Evolutionary conservation across 2,113 vertebrate genomes (phyloP).

Genomic region (Neogobius melanostomus): DNA sequence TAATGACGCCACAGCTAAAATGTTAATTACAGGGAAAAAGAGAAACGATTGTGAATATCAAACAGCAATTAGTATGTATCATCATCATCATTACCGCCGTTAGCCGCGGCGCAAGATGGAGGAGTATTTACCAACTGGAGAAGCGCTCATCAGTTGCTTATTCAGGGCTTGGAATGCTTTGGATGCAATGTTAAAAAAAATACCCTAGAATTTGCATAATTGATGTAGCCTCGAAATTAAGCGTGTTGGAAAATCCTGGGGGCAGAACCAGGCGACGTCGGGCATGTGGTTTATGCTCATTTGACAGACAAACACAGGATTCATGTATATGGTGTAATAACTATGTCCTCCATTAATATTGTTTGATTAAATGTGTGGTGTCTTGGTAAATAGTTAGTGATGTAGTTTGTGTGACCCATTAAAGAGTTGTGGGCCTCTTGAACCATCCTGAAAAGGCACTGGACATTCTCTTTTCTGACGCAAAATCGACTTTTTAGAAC

Average conservation of each 20-base stretch:
- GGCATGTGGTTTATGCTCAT: slow-evolving; percentile 8
- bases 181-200: slow-evolving; percentile 26
- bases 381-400: too few relatives aligned
- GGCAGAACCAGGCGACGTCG: slow-evolving; percentile 20
- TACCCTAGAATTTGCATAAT: slow-evolving; percentile 52
- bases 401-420: too few relatives aligned
- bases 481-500: too few relatives aligned
- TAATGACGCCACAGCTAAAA: slow-evolving; percentile 66
- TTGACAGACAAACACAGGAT: not conserved
- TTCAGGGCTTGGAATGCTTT: slow-evolving; percentile 53
- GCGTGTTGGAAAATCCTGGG: slow-evolving; percentile 18
- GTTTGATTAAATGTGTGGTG: too few relatives aligned
- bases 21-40: slow-evolving; percentile 71
- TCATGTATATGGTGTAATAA: too few relatives aligned
- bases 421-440: too few relatives aligned
- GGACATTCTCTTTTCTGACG: too few relatives aligned
- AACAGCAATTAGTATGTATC: slow-evolving; percentile 74
- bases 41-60: slow-evolving; percentile 71
- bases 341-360: too few relatives aligned
- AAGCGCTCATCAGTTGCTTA: slow-evolving; percentile 66
- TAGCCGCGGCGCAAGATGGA: slow-evolving; percentile 63
- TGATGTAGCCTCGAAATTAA: slow-evolving; percentile 50
- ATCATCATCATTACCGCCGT: slow-evolving; percentile 70
- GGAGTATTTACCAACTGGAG: slow-evolving; percentile 65
- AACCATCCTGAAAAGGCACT: too few relatives aligned